These are phyloP conservation scores for Vanessa atalanta DNA, from an alignment of 1,140 invertebrate species.

Conservation along the genomic window DNA sequence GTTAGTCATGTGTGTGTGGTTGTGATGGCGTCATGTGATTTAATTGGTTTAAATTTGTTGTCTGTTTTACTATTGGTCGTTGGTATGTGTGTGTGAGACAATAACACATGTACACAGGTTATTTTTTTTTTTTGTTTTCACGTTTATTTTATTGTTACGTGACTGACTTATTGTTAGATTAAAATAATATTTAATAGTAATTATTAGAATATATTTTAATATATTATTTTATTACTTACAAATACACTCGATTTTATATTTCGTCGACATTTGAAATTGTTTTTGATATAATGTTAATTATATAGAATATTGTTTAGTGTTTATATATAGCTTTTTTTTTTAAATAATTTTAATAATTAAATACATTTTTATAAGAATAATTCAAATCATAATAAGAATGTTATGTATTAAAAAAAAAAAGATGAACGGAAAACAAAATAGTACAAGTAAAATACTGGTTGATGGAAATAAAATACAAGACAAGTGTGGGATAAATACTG, in stretches of 20 bases:
- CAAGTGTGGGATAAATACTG: slow-evolving; percentile 24
- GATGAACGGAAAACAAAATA: slow-evolving; percentile 16
- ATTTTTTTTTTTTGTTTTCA: neutral
- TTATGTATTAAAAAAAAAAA: slow-evolving; percentile 18
- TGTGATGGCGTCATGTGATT: neutral
- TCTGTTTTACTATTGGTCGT: neutral
- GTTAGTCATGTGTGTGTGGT: slow-evolving; percentile 39
- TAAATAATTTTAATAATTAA: slow-evolving; percentile 1
- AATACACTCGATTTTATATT: too few species aligned
- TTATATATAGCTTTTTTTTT: slow-evolving; percentile 7
- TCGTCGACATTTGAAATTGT: too few species aligned
- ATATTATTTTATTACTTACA: neutral
- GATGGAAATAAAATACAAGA: slow-evolving; percentile 16
- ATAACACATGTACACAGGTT: neutral
- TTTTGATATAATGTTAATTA: neutral
- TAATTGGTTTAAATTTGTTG: neutral
- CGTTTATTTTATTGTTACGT: neutral
- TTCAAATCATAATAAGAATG: slow-evolving; percentile 22
- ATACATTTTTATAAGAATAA: slow-evolving; percentile 18
- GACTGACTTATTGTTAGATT: too few species aligned
- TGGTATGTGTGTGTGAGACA: neutral
- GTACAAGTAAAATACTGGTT: slow-evolving; percentile 19
- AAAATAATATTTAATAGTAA: neutral
- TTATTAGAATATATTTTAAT: neutral
- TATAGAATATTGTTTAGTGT: slow-evolving; percentile 14